These are phyloP conservation scores for Steinernema carpocapsae DNA, from an alignment of 2,888 invertebrate genomes.

Conservation along the genomic window DNA sequence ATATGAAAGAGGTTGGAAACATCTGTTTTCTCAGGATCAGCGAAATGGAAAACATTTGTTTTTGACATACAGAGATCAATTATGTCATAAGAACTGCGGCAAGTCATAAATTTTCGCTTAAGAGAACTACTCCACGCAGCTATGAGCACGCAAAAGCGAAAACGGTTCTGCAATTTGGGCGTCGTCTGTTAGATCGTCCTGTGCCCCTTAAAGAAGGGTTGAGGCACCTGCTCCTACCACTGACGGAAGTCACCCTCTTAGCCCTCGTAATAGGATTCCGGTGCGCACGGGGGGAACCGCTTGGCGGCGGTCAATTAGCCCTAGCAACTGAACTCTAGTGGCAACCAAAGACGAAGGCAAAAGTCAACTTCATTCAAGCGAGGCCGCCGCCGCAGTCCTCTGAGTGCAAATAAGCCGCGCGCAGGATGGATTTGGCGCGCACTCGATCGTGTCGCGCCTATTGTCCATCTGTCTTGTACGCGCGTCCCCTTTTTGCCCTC, in stretches of 20 bases:
- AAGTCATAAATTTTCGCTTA: neutral
- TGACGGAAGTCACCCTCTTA: conserved; percentile 6
- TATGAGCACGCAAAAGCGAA: neutral
- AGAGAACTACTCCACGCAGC: neutral
- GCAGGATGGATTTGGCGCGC: conserved; percentile 28
- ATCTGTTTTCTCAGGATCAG: too few species aligned
- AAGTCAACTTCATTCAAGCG: neutral
- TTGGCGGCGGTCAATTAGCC: neutral
- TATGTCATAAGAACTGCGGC: neutral
- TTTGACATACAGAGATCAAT: neutral
- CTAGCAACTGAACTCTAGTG: neutral
- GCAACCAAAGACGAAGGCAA: too few species aligned
- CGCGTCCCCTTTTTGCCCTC: conserved; percentile 21
- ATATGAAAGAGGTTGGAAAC: too few species aligned
- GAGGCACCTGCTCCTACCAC: neutral
- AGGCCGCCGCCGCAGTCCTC: neutral
- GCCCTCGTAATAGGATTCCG: conserved; percentile 24
- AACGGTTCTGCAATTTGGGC: too few species aligned
- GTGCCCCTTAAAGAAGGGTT: neutral
- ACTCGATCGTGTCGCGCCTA: conserved; percentile 18
- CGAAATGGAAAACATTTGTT: neutral
- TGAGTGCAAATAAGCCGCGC: conserved; percentile 25
- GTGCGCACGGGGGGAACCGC: neutral
- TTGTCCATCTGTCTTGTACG: conserved; percentile 30
- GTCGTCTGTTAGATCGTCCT: neutral